Base-by-base conservation (phyloP, 2,113 vertebrate species). In the Eretmochelys imbricata region DNA sequence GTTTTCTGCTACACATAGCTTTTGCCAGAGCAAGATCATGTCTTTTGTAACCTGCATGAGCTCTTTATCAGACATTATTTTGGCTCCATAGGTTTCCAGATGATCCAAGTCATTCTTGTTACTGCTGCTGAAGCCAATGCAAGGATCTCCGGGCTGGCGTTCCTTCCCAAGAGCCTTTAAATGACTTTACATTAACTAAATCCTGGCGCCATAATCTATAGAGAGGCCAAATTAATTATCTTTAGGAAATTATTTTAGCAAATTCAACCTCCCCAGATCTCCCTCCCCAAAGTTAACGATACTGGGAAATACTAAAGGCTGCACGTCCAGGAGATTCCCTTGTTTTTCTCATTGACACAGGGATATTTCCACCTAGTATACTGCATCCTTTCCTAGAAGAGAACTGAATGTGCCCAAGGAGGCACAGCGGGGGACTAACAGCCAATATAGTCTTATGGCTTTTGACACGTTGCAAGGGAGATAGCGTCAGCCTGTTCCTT, bases 391-490 rank as follows among this genome's bases (percentile, higher is more conserved):
- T 93, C 72, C 81, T 20, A 91, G 94, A 95, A 89, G 42, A 85
- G 62, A 97, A 93, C 82, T 93, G 94, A 96, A 96, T 97, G 94
- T 88, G 87, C 75, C 93, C 95, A 97, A 88, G 90, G 88, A 93
- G 93, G 92, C 97, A 96, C 97, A 97, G 97, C 97, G 95, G 97
- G 97, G 93, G 92, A n/a, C 92, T 94, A 88, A 96, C 98, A 98
- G 97, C 90, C 96, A 98, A 98, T 98, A 97, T 76, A 96, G 83
- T 89, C 93, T 97, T 96, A 96, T 88, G 75, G 95, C 92, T 97
- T 93, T 95, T 93, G 97, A 96, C 94, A 94, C 19, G 95, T 94
- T 3, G 10, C 54, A 84, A 96, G 93, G 89, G 80, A 90, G 95
- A 94, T 86, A 92, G 96, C 79, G 42, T 53, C 95, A 95, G 94